These are phyloP conservation scores for Cyprinodon brontotheroides DNA, from an alignment of 2,113 vertebrate species.

Conservation along the genomic window DNA sequence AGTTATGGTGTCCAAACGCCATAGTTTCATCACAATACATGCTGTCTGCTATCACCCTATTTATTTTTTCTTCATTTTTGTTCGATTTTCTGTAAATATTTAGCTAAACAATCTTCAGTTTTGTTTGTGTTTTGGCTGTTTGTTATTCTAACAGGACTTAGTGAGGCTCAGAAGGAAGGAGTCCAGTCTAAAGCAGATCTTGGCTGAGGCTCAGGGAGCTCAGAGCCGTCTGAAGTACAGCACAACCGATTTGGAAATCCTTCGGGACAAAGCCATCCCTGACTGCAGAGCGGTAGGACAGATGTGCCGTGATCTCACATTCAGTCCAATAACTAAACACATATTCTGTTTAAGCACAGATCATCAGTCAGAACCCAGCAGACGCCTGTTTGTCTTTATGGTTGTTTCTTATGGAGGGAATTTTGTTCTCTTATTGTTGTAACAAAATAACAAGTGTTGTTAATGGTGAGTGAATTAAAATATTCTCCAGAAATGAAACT, in stretches of 20 bases:
- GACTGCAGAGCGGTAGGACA: constrained; percentile 79
- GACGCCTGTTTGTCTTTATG: not conserved
- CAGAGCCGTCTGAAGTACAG: constrained; percentile 92
- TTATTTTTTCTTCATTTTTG: not conserved
- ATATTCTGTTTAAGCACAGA: not conserved
- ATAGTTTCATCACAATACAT: not conserved
- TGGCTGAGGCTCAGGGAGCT: constrained; percentile 81
- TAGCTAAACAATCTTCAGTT: not conserved
- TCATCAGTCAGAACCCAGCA: not conserved
- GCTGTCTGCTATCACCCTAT: not conserved
- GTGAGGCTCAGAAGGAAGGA: constrained; percentile 88
- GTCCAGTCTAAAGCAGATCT: constrained; percentile 86
- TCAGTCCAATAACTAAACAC: not conserved
- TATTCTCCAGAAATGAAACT: no score
- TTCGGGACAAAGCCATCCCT: constrained; percentile 84
- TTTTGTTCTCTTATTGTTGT: no score
- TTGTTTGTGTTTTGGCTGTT: not conserved
- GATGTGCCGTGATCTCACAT: not conserved
- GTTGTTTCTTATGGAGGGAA: no score
- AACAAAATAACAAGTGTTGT: no score
- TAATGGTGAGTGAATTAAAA: no score
- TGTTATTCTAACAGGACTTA: constrained; percentile 76
- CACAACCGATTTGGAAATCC: constrained; percentile 83
- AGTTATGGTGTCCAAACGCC: constrained; percentile 29
- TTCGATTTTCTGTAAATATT: not conserved